A percentile compares a stretch with the other conserved stretches of the same genome.
These are phyloP conservation scores for Rhagonycha lutea DNA, from an alignment of 2,888 invertebrate species.

Conservation along the genomic window DNA sequence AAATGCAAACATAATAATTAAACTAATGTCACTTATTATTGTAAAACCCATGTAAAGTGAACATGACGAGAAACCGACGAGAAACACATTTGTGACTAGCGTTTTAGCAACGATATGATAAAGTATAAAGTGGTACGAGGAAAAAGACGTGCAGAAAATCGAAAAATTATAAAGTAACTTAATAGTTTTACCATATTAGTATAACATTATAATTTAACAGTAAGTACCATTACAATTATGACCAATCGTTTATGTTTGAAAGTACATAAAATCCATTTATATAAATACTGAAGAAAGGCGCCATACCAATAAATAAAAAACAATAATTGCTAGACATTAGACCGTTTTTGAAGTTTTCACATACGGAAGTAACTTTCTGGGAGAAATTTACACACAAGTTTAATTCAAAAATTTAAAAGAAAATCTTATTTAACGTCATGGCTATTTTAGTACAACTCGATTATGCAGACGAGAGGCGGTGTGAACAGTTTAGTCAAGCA, in stretches of 20 bases:
- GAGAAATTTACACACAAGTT: background rate
- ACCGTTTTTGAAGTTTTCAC: background rate
- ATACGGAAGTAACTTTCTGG: background rate
- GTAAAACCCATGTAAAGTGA: too few species aligned
- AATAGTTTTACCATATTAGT: background rate
- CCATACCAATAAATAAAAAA: background rate
- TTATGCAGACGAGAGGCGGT: background rate
- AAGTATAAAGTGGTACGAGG: background rate
- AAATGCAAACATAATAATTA: too few species aligned
- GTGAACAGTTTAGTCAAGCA: background rate
- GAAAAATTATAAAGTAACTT: background rate
- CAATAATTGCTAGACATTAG: background rate
- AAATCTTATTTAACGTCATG: too few species aligned
- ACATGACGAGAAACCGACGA: too few species aligned
- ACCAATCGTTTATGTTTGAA: background rate
- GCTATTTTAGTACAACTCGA: background rate
- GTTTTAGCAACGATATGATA: background rate
- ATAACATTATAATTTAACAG: background rate
- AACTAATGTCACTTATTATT: too few species aligned
- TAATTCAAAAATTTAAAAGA: background rate
- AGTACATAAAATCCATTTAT: background rate
- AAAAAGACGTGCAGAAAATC: background rate
- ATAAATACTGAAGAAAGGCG: background rate
- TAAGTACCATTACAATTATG: background rate
- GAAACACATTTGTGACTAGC: too few species aligned